These are phyloP conservation scores for Pecten maximus DNA, from an alignment of 2,888 invertebrate genomes.

Conservation along the genomic window DNA sequence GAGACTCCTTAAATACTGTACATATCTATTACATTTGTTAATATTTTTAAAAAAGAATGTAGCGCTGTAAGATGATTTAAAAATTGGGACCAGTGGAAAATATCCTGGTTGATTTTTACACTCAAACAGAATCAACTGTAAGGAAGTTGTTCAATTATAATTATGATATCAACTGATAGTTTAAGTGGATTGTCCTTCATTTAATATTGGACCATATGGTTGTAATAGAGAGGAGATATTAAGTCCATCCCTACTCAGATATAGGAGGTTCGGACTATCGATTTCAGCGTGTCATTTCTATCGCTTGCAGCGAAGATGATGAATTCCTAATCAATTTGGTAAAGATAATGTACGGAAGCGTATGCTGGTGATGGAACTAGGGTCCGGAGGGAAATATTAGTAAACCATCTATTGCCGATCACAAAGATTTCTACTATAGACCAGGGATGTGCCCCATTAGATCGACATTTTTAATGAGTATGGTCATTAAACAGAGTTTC, in stretches of 20 bases:
- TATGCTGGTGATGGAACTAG: slow-evolving; percentile 18
- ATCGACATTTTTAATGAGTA: not conserved
- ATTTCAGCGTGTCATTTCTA: slow-evolving; percentile 13
- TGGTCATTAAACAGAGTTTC: not conserved
- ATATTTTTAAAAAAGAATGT: too few relatives aligned
- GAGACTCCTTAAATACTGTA: too few relatives aligned
- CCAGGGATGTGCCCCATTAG: slow-evolving; percentile 9
- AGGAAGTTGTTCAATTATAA: not conserved
- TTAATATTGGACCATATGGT: slow-evolving; percentile 5
- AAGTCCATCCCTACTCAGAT: not conserved
- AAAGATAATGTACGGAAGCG: slow-evolving; percentile 33
- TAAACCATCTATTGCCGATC: slow-evolving; percentile 24
- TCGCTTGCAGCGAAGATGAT: slow-evolving; percentile 33
- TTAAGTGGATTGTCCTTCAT: slow-evolving; percentile 22
- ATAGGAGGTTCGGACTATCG: not conserved
- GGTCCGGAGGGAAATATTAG: slow-evolving; percentile 35
- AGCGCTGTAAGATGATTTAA: not conserved
- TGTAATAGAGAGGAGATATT: not conserved
- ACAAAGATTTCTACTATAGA: not conserved
- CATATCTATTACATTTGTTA: too few relatives aligned
- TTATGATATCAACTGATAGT: slow-evolving; percentile 13
- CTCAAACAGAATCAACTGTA: not conserved
- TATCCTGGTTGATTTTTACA: not conserved
- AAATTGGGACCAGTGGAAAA: not conserved
- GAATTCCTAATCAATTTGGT: slow-evolving; percentile 33